Evolutionary conservation across 1,140 invertebrate genomes (phyloP).

Genomic region (Atta texana): DNA sequence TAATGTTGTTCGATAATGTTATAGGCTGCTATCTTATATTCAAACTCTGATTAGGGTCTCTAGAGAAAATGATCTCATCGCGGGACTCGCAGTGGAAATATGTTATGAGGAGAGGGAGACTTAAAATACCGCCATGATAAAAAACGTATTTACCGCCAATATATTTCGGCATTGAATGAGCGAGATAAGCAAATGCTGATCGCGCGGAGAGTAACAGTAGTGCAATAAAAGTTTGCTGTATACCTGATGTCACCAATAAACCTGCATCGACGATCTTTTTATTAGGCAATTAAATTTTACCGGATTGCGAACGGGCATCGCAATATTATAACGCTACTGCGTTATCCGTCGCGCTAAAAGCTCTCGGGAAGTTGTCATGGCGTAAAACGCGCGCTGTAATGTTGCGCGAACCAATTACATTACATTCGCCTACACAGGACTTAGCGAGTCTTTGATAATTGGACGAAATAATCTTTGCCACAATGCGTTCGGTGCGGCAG

Average conservation of each 20-base stretch:
- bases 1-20: no score
- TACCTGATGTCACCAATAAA: constrained; percentile 67
- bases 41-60: no score
- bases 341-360: constrained; percentile 37
- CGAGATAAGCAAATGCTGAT: constrained; percentile 36
- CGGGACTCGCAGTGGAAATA: constrained; percentile 23
- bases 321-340: constrained; percentile 60
- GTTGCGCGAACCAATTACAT: constrained; percentile 68
- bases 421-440: constrained; percentile 38
- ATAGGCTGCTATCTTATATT: no score
- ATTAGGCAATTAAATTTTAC: constrained; percentile 72
- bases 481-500: constrained; percentile 38
- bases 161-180: constrained; percentile 66
- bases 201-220: constrained; percentile 47
- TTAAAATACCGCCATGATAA: constrained; percentile 74
- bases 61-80: constrained; percentile 48
- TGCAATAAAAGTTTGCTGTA: constrained; percentile 68
- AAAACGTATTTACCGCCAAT: constrained; percentile 73
- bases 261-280: constrained; percentile 62
- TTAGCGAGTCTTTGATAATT: constrained; percentile 70
- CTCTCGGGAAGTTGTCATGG: constrained; percentile 62
- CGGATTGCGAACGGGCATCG: constrained; percentile 44
- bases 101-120: constrained; percentile 27
- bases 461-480: constrained; percentile 61
- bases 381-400: constrained; percentile 62